phyloP scores from a whole-genome alignment of 2,797 vertebrate species.

The Rhinichthys osculus region DNA sequence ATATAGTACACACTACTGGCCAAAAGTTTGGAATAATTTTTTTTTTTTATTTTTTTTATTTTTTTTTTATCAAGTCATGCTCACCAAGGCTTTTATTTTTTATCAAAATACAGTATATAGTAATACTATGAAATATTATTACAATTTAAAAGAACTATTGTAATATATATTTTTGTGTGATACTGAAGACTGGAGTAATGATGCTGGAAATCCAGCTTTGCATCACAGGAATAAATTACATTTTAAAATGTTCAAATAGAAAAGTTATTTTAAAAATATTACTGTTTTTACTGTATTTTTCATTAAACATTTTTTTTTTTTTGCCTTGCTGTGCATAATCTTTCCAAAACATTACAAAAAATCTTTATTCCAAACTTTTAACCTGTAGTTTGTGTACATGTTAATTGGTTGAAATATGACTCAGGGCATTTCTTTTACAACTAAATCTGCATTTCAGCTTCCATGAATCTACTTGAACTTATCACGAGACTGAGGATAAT shows the following conservation, averaged over 20 bases:
- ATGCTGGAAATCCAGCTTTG: not conserved
- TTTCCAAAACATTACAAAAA: not conserved
- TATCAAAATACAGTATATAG: not conserved
- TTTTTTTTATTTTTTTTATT: too few relatives aligned
- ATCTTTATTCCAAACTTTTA: too few relatives aligned
- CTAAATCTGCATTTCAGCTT: slow-evolving; percentile 7
- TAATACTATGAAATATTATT: too few relatives aligned
- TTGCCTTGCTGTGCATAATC: not conserved
- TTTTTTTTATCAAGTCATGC: too few relatives aligned
- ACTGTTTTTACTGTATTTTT: not conserved
- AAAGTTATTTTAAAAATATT: not conserved
- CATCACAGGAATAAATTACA: not conserved
- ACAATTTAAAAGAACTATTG: not conserved
- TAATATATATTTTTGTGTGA: too few relatives aligned
- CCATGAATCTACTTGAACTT: slow-evolving; percentile 36
- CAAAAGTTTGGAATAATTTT: too few relatives aligned
- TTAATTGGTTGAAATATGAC: not conserved
- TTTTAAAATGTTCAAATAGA: not conserved
- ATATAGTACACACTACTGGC: too few relatives aligned
- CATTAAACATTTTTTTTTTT: not conserved
- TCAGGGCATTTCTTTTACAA: not conserved
- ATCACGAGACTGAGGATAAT: not conserved
- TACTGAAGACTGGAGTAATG: not conserved
- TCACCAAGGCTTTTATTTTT: not conserved
- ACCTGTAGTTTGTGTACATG: not conserved